Percentiles rank a stretch among this genome's conserved stretches.
Conservation (phyloP, 2,888 invertebrate species). For the Eucriotettix oculatus region DNA sequence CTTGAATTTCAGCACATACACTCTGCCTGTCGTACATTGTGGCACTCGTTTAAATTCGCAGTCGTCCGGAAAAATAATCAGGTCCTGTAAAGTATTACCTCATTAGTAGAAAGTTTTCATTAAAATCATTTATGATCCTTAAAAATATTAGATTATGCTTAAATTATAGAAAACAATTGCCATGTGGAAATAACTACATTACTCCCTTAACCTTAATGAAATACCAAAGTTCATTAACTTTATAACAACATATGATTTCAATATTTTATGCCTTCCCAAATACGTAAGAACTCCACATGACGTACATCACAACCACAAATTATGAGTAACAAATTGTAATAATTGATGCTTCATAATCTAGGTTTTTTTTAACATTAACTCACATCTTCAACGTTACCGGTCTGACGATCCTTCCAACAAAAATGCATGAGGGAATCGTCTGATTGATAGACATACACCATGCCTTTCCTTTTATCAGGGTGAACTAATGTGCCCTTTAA, state of each 20-base stretch:
- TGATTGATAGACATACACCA: conserved; percentile 87
- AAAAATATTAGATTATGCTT: too few species aligned
- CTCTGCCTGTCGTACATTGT: conserved; percentile 92
- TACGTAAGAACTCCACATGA: not conserved
- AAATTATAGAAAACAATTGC: too few species aligned
- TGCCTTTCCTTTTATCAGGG: conserved; percentile 88
- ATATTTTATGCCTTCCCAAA: too few species aligned
- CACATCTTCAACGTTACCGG: conserved; percentile 82
- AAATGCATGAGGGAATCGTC: conserved; percentile 98
- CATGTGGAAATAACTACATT: too few species aligned
- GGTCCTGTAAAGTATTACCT: conserved; percentile 40
- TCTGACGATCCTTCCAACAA: conserved; percentile 96
- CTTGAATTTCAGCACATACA: conserved; percentile 91
- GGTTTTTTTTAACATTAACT: too few species aligned
- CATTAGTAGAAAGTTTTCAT: too few species aligned
- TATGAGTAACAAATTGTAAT: too few species aligned
- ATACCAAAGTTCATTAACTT: too few species aligned
- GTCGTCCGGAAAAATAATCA: conserved; percentile 97
- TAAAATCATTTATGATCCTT: conserved; percentile 1
- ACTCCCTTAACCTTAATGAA: too few species aligned
- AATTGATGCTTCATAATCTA: too few species aligned
- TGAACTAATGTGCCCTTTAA: conserved; percentile 85
- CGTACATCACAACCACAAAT: too few species aligned
- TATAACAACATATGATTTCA: not conserved
- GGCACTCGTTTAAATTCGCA: conserved; percentile 90